Evolutionary conservation across 2,113 vertebrate genomes (phyloP).

Genomic region (Ochotona princeps): DNA sequence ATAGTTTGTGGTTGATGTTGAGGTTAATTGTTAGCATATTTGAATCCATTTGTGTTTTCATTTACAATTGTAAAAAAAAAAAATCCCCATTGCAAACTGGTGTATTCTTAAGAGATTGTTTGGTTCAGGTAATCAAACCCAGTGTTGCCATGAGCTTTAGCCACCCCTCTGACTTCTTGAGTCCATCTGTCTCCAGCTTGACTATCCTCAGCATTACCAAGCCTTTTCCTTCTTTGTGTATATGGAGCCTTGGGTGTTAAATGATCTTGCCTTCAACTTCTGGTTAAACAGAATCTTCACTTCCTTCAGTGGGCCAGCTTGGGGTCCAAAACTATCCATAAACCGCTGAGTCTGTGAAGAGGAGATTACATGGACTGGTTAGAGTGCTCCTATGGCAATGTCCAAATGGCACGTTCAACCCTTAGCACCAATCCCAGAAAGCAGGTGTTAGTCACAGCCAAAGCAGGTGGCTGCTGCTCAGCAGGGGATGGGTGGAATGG

Average conservation of each 20-base stretch:
- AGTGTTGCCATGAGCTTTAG: neutral
- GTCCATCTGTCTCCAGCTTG: neutral
- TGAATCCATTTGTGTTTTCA: neutral
- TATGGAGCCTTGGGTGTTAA: neutral
- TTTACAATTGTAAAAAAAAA: neutral
- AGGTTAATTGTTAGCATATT: constrained; percentile 22
- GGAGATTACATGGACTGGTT: neutral
- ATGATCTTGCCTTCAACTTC: neutral
- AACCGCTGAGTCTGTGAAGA: neutral
- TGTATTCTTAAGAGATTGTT: neutral
- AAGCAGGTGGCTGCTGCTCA: neutral
- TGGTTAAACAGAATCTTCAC: neutral
- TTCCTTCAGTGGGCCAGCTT: neutral
- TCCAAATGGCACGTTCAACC: neutral
- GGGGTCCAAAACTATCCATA: neutral
- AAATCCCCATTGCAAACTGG: neutral
- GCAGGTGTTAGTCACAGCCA: neutral
- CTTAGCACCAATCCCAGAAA: too few species aligned
- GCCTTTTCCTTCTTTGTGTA: neutral
- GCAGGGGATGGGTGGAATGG: neutral
- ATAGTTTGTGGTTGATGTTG: neutral
- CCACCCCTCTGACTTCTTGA: neutral
- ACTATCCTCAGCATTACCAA: neutral
- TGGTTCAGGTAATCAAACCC: neutral
- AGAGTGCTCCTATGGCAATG: neutral